Evolutionary conservation across 2,113 vertebrate genomes (phyloP).

Genomic region (Nicator chloris): DNA sequence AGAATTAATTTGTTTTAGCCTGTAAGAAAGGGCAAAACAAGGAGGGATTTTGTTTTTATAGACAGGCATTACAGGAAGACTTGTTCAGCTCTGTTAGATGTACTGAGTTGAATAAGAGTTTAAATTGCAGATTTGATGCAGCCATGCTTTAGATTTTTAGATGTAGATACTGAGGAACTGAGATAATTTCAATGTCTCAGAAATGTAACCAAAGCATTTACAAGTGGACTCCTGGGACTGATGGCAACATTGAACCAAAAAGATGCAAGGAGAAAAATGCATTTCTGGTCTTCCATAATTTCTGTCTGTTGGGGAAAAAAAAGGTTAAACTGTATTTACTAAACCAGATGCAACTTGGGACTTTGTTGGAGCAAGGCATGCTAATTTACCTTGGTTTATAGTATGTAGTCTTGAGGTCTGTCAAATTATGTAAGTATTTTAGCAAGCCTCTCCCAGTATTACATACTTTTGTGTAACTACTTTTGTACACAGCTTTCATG

Average conservation of each 20-base stretch:
- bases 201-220: neutral
- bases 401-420: neutral
- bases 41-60: neutral
- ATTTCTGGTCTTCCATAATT: neutral
- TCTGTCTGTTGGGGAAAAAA: neutral
- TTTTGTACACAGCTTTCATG: neutral
- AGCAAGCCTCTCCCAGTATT: neutral
- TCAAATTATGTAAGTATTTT: neutral
- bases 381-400: neutral
- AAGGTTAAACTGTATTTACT: neutral
- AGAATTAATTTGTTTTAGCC: neutral
- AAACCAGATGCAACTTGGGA: neutral
- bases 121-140: neutral
- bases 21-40: neutral
- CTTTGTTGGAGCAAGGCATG: neutral
- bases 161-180: neutral
- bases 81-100: neutral
- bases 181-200: rapidly evolving
- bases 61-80: neutral
- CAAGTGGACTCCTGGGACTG: neutral
- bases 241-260: neutral
- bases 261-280: neutral
- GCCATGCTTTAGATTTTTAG: neutral
- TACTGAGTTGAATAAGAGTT: neutral
- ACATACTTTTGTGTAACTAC: neutral